These are phyloP conservation scores for Drosophila azteca DNA, from an alignment of 1,140 invertebrate genomes.

Conservation along the genomic window DNA sequence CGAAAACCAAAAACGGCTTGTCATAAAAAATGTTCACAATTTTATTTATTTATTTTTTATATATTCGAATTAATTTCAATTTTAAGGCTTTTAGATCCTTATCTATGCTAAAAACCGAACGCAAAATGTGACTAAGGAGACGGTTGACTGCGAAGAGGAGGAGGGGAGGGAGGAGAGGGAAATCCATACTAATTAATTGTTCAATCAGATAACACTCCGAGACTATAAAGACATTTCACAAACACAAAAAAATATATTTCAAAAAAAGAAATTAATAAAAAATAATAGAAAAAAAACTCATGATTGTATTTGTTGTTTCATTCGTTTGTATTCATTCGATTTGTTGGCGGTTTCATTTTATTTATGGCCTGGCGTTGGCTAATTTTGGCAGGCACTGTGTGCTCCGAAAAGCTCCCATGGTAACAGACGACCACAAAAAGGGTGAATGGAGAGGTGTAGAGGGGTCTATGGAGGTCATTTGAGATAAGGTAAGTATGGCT, in stretches of 20 bases:
- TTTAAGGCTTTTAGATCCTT: conserved; percentile 48
- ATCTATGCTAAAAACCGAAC: conserved; percentile 64
- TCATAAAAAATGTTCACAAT: conserved; percentile 58
- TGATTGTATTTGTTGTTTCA: conserved; percentile 27
- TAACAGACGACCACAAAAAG: conserved; percentile 9
- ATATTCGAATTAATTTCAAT: conserved; percentile 64
- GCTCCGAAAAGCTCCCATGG: conserved; percentile 14
- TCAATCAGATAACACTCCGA: conserved; percentile 69
- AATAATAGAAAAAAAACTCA: conserved; percentile 34
- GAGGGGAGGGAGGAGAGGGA: conserved; percentile 41
- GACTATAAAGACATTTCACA: conserved; percentile 76
- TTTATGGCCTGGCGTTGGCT: conserved; percentile 61
- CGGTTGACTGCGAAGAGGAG: conserved; percentile 6
- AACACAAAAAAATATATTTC: conserved; percentile 50
- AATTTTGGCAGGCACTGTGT: conserved; percentile 55
- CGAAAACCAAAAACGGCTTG: conserved; percentile 3
- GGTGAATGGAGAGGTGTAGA: background rate
- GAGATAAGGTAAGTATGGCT: no score
- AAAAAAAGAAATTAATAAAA: conserved; percentile 66
- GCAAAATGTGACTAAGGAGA: conserved; percentile 45
- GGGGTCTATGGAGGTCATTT: background rate
- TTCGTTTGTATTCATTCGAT: conserved; percentile 19
- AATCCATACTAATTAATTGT: conserved; percentile 75
- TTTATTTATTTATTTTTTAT: conserved; percentile 24
- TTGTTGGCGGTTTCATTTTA: conserved; percentile 50